These are phyloP conservation scores for Ancistrus triradiatus DNA, from an alignment of 2,113 vertebrate genomes.

Conservation along the genomic window DNA sequence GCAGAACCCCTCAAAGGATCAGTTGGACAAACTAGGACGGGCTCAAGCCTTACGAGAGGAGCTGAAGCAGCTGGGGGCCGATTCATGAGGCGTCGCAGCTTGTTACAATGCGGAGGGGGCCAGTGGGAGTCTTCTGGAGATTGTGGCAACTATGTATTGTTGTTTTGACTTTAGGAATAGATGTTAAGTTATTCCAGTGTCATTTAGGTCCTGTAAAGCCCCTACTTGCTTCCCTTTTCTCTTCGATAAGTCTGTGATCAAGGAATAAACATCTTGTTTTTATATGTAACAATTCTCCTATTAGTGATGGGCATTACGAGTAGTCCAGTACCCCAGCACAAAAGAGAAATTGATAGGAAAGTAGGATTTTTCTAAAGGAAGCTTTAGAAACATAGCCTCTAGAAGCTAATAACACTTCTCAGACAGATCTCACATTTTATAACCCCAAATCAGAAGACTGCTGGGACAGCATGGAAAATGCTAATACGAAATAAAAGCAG, in stretches of 20 bases:
- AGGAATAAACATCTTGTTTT: conserved; percentile 2
- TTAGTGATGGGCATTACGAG: neutral
- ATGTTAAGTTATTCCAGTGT: conserved; percentile 18
- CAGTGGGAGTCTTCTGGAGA: conserved; percentile 5
- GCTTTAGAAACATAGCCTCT: too few species aligned
- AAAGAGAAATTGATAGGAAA: too few species aligned
- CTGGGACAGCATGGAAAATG: too few species aligned
- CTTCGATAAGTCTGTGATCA: too few species aligned
- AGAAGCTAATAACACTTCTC: too few species aligned
- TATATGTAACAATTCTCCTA: neutral
- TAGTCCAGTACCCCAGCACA: neutral
- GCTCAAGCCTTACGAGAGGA: conserved; percentile 73
- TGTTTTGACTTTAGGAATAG: conserved; percentile 23
- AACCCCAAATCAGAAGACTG: too few species aligned
- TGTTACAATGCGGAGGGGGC: conserved; percentile 1
- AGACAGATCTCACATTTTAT: too few species aligned
- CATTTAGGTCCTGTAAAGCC: conserved; percentile 19
- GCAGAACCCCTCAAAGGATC: conserved; percentile 79
- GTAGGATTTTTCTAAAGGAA: too few species aligned
- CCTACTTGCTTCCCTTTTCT: neutral
- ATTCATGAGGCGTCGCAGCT: conserved; percentile 62
- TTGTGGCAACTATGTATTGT: conserved; percentile 1
- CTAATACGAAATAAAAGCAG: too few species aligned
- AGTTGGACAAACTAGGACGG: conserved; percentile 84
- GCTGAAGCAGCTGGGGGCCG: conserved; percentile 74